Conservation (phyloP, 2,113 vertebrate species). For the Bostrychus sinensis region DNA sequence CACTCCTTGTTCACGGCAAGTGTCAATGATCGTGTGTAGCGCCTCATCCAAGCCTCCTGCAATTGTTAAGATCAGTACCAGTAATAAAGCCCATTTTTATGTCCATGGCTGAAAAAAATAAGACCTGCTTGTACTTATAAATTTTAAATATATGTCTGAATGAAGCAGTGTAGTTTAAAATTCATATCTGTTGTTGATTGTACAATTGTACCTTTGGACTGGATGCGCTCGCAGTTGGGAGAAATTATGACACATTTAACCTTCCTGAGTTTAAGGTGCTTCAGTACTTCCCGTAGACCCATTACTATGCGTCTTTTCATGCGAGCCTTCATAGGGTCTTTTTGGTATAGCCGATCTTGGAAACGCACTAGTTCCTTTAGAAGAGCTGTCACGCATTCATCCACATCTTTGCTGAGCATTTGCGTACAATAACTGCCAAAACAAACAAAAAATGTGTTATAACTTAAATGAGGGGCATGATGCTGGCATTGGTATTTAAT, state of each 20-base stretch:
- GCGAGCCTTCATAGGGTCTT: conserved; percentile 95
- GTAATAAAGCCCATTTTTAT: neutral
- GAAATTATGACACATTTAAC: conserved; percentile 96
- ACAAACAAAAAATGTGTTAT: neutral
- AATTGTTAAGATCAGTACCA: neutral
- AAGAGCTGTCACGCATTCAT: conserved; percentile 88
- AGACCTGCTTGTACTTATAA: too few species aligned
- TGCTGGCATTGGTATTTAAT: neutral
- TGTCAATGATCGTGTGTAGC: conserved; percentile 90
- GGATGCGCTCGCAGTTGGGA: conserved; percentile 96
- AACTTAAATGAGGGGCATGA: neutral
- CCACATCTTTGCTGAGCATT: conserved; percentile 94
- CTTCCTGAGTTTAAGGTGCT: conserved; percentile 92
- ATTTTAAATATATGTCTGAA: too few species aligned
- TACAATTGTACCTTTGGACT: conserved; percentile 87
- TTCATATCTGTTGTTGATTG: neutral
- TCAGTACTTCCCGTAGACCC: conserved; percentile 94
- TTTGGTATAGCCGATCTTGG: conserved; percentile 96
- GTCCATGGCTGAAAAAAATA: too few species aligned
- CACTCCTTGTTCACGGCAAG: conserved; percentile 89
- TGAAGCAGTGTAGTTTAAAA: too few species aligned
- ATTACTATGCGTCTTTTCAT: conserved; percentile 95
- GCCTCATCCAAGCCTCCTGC: conserved; percentile 95
- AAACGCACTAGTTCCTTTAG: conserved; percentile 95
- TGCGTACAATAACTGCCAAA: conserved; percentile 91